These are phyloP conservation scores for Zosterops hypoxanthus DNA, from an alignment of 2,113 vertebrate genomes.

Conservation along the genomic window DNA sequence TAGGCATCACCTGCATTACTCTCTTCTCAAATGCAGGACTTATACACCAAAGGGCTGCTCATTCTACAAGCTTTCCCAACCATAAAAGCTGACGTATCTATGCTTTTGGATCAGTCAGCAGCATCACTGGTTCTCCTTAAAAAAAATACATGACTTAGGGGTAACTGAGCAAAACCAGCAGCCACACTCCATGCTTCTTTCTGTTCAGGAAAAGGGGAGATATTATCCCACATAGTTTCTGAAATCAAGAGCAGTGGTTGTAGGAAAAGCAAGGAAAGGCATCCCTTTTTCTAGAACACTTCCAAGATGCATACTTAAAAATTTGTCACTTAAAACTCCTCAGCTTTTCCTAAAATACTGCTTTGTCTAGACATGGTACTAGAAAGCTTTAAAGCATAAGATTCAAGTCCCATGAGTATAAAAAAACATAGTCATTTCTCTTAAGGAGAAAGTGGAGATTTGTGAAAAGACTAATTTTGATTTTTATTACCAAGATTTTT, in stretches of 20 bases:
- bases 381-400: neutral
- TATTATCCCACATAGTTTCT: neutral
- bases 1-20: neutral
- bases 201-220: neutral
- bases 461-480: neutral
- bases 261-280: neutral
- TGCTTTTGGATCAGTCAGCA: neutral
- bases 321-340: neutral
- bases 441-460: neutral
- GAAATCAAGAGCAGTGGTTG: neutral
- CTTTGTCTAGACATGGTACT: neutral
- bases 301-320: neutral
- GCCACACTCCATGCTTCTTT: neutral
- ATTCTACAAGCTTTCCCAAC: neutral
- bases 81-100: neutral
- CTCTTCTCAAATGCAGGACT: neutral
- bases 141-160: neutral
- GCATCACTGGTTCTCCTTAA: neutral
- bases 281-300: neutral
- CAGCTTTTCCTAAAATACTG: neutral
- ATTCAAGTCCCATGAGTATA: neutral
- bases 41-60: neutral
- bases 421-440: neutral
- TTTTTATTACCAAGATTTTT: neutral
- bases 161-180: neutral